A percentile compares a stretch with the other conserved stretches of the same genome.
Conservation (phyloP, 2,888 invertebrate genomes). For the Pheosia tremula region DNA sequence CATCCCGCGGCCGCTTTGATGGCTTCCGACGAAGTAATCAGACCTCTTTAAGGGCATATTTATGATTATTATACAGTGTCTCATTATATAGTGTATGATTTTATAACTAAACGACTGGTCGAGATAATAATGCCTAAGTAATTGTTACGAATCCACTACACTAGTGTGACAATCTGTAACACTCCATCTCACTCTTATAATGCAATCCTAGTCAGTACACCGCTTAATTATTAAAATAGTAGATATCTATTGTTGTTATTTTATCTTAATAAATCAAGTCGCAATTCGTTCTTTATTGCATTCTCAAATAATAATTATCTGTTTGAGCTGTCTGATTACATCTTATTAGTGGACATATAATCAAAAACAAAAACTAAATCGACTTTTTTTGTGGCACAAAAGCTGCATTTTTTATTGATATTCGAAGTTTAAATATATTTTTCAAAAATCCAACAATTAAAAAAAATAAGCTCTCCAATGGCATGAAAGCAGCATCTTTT, state of each 20-base stretch:
- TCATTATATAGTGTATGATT: conserved; percentile 82
- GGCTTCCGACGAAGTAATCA: conserved; percentile 83
- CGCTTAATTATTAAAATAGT: conserved; percentile 15
- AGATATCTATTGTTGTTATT: conserved; percentile 28
- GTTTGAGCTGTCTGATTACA: conserved; percentile 29
- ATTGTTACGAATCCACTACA: conserved; percentile 62
- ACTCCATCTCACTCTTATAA: neutral
- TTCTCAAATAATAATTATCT: conserved; percentile 28
- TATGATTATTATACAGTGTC: conserved; percentile 83
- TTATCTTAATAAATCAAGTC: conserved; percentile 25
- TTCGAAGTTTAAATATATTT: neutral
- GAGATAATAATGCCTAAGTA: conserved; percentile 71
- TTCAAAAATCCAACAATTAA: too few species aligned
- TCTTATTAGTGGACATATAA: conserved; percentile 28
- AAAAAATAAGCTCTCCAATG: neutral
- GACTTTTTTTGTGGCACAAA: conserved; percentile 20
- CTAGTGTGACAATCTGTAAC: conserved; percentile 38
- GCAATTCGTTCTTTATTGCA: conserved; percentile 25
- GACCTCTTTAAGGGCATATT: conserved; percentile 82
- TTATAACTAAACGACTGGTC: conserved; percentile 72
- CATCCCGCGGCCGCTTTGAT: conserved; percentile 79
- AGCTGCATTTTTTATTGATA: neutral
- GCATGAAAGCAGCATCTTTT: neutral
- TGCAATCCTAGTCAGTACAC: conserved; percentile 4
- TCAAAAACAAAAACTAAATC: conserved; percentile 32